Evolutionary conservation across 2,888 invertebrate genomes (phyloP), one percentile per base, ranked within the genome.

Genomic region (Matsumyia berberina): DNA sequence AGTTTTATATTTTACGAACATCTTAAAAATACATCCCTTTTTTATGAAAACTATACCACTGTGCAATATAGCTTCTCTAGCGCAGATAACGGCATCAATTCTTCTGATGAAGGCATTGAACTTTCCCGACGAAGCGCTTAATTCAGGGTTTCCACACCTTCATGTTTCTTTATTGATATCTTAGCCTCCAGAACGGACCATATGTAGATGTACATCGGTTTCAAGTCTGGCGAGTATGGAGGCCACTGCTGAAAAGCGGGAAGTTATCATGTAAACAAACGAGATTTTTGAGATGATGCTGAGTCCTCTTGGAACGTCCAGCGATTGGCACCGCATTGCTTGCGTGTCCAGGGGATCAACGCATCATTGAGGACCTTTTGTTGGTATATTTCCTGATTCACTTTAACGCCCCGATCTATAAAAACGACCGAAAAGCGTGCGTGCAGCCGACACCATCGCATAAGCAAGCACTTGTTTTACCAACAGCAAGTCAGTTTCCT

Each of bases 41-140:
- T 24, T 24, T n/a, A 24, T 24, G 24, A 24, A 24, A 24, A 24
- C 24, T 4, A 24, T 24, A 4, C 24, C 24, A 24, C 24, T 24
- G 24, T 24, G 1, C 24, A 4, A 24, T 24, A 24, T 24, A 24
- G 24, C 31, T 58, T 5, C 12, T 57, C 37, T 39, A 39, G 37
- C 24, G n/a, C 37, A 39, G 24, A 57, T 39, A 8, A 39, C 57
- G 39, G 39, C 39, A 39, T 57, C 19, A 57, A 57, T 57, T 39
- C 44, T 46, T 46, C 33, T 46, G 46, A 46, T 62, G 62, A 33
- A 15, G 46, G 46, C 31, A 33, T 62, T 46, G 33, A 46, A 12
- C 46, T 33, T 31, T 62, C 31, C 46, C 46, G 17, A 33, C 31
- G 33, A 46, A 33, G 53, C 39, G 39, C 57, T 39, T 11, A 37